phyloP scores from a whole-genome alignment of 2,888 invertebrate species.

The Tetanocera ferruginea region DNA sequence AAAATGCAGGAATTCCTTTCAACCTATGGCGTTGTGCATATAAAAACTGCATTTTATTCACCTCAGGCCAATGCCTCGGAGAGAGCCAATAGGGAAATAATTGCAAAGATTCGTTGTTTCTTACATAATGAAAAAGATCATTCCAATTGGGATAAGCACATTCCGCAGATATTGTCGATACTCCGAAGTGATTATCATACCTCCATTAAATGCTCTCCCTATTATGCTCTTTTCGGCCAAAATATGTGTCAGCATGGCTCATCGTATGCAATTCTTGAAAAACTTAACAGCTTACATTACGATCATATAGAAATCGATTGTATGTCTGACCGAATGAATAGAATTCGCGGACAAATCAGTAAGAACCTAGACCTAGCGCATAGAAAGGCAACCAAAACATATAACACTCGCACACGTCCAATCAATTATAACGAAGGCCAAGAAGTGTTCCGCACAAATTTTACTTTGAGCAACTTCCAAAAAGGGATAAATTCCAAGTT shows the following conservation, averaged over 20 bases:
- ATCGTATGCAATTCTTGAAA: too few relatives aligned
- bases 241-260: constrained; percentile 33
- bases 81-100: constrained; percentile 39
- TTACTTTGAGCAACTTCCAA: neutral
- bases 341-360: too few relatives aligned
- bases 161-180: neutral
- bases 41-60: neutral
- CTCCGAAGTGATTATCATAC: constrained; percentile 38
- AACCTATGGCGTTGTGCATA: constrained; percentile 9
- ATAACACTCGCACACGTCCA: too few relatives aligned
- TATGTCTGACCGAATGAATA: too few relatives aligned
- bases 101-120: constrained; percentile 32
- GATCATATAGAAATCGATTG: too few relatives aligned
- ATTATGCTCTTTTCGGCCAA: too few relatives aligned
- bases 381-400: too few relatives aligned
- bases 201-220: too few relatives aligned
- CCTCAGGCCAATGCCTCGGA: constrained; percentile 46
- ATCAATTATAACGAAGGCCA: neutral
- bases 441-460: neutral
- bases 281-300: too few relatives aligned
- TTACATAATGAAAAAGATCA: constrained; percentile 27
- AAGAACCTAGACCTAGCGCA: too few relatives aligned
- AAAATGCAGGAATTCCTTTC: constrained; percentile 36
- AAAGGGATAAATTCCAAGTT: neutral
- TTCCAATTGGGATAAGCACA: constrained; percentile 23